These are phyloP conservation scores for Plestiodon gilberti DNA, from an alignment of 2,113 vertebrate species.

Conservation along the genomic window DNA sequence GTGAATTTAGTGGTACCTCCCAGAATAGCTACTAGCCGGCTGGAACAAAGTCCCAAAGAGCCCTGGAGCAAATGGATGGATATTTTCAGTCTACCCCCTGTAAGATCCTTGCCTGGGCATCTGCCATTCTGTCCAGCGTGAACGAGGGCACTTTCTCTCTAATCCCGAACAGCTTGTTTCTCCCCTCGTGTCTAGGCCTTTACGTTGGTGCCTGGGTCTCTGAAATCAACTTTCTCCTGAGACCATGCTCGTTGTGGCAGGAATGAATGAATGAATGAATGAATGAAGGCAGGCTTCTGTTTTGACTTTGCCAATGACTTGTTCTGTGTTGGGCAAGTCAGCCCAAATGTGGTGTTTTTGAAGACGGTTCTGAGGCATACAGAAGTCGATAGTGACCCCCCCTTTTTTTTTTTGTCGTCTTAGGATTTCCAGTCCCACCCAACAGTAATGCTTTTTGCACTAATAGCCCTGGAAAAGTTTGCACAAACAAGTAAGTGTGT, in stretches of 20 bases:
- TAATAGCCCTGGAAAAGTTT: constrained; percentile 99
- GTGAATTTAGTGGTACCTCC: background rate
- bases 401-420: constrained; percentile 40
- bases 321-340: background rate
- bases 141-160: too few species aligned
- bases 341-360: background rate
- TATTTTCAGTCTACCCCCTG: too few species aligned
- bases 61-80: background rate
- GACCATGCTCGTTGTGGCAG: background rate
- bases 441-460: constrained; percentile 98
- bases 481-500: constrained; percentile 95
- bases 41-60: background rate
- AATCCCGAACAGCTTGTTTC: background rate
- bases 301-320: background rate
- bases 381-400: constrained; percentile 22
- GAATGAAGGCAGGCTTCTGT: too few species aligned
- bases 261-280: too few species aligned
- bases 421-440: constrained; percentile 96
- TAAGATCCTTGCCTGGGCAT: too few species aligned
- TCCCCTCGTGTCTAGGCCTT: background rate
- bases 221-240: background rate
- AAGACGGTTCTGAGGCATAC: background rate
- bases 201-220: background rate
- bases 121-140: too few species aligned
- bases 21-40: background rate